Percentiles rank a stretch among this genome's conserved stretches.
Evolutionary conservation across 2,797 vertebrate species (phyloP).

Genomic region (Phoxinus dragarum): DNA sequence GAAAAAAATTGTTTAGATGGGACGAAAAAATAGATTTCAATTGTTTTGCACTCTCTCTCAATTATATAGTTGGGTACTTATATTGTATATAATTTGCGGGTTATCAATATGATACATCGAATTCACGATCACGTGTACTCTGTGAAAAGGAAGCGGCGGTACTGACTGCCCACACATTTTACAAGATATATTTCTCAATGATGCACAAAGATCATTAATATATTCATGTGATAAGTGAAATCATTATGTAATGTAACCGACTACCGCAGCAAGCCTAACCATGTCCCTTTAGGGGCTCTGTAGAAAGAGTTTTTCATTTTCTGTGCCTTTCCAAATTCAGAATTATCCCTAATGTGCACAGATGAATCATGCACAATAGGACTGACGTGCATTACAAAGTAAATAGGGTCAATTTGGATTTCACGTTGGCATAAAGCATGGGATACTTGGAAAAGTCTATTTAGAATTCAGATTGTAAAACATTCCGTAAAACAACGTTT

Average conservation of each 20-base stretch:
- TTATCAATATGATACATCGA: background rate
- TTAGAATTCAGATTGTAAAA: slow-evolving; percentile 15
- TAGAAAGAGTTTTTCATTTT: background rate
- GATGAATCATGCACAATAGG: background rate
- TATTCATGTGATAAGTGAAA: background rate
- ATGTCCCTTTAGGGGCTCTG: background rate
- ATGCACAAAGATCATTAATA: too few species aligned
- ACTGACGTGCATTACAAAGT: background rate
- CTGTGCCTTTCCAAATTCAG: background rate
- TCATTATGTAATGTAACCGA: background rate
- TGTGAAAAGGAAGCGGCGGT: too few species aligned
- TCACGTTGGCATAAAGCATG: background rate
- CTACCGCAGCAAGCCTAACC: background rate
- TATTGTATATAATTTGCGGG: too few species aligned
- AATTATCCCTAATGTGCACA: background rate
- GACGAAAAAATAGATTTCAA: too few species aligned
- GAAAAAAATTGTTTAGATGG: background rate
- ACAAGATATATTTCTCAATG: background rate
- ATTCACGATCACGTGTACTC: background rate
- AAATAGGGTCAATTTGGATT: background rate
- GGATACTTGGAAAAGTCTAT: background rate
- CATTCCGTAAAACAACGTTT: slow-evolving; percentile 2
- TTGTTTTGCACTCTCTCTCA: too few species aligned
- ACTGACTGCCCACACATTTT: background rate
- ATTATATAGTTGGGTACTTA: too few species aligned